Conservation (phyloP, 1,140 invertebrate genomes). For the Yoshiicerus persimilis region DNA sequence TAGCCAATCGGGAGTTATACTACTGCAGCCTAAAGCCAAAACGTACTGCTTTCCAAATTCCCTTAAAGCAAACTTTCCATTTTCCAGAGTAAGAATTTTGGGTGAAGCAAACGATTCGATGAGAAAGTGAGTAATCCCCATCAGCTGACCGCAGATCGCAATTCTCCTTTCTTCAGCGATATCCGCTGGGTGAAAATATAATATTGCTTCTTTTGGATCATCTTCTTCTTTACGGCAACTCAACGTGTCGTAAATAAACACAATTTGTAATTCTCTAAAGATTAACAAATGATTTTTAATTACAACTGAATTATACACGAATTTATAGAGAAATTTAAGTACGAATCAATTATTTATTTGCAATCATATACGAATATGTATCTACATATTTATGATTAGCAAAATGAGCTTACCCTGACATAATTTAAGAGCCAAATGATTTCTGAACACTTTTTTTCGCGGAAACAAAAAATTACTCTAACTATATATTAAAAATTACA, state of each 20-base stretch:
- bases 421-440: not conserved
- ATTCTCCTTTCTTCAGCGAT: conserved; percentile 77
- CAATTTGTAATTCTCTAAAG: conserved; percentile 79
- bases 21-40: conserved; percentile 78
- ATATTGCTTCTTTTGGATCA: conserved; percentile 78
- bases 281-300: not conserved
- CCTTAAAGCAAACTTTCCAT: conserved; percentile 79
- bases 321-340: no score
- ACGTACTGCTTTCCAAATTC: conserved; percentile 72
- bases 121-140: conserved; percentile 77
- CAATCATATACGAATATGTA: no score
- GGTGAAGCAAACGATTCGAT: conserved; percentile 71
- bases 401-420: not conserved
- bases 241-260: conserved; percentile 82
- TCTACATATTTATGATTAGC: no score
- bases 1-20: conserved; percentile 77
- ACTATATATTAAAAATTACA: not conserved
- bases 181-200: conserved; percentile 86
- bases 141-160: conserved; percentile 76
- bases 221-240: conserved; percentile 74
- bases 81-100: conserved; percentile 71
- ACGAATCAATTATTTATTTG: no score
- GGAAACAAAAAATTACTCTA: not conserved
- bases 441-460: not conserved
- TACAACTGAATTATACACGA: not conserved